A percentile compares a stretch with the other conserved stretches of the same genome.
Conservation (phyloP, 2,113 vertebrate species). For the Jaculus jaculus region DNA sequence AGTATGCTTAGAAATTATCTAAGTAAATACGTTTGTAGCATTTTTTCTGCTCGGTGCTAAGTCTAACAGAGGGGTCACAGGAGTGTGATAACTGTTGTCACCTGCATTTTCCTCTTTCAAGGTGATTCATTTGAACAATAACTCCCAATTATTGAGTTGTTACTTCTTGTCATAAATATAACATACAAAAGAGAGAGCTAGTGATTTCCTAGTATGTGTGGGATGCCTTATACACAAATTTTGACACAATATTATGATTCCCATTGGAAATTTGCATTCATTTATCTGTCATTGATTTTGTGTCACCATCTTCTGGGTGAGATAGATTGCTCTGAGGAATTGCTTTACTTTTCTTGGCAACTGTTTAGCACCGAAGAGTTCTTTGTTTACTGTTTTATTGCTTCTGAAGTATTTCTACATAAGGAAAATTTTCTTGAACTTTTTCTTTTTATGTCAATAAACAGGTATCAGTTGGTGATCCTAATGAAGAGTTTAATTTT, state of each 20-base stretch:
- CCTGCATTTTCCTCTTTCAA: background rate
- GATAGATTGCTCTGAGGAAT: constrained; percentile 19
- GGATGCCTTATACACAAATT: background rate
- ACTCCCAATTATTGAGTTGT: background rate
- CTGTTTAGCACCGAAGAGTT: constrained; percentile 13
- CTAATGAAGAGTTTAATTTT: background rate
- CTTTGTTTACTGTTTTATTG: background rate
- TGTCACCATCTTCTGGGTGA: background rate
- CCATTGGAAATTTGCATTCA: background rate
- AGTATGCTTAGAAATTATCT: background rate
- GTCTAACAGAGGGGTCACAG: background rate
- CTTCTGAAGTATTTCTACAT: background rate
- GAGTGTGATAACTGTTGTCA: background rate
- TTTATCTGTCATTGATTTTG: constrained; percentile 43
- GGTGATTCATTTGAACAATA: background rate
- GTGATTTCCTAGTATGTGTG: background rate
- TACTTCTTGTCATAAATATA: background rate
- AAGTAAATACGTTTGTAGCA: background rate
- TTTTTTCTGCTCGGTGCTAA: background rate
- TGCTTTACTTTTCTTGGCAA: constrained; percentile 12
- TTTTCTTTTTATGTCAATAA: background rate
- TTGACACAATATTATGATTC: constrained; percentile 27
- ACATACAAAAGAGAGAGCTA: background rate
- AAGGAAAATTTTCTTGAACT: background rate
- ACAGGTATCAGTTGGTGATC: background rate